Conservation (phyloP, 1,140 invertebrate genomes). For the Diachasmimorpha longicaudata region DNA sequence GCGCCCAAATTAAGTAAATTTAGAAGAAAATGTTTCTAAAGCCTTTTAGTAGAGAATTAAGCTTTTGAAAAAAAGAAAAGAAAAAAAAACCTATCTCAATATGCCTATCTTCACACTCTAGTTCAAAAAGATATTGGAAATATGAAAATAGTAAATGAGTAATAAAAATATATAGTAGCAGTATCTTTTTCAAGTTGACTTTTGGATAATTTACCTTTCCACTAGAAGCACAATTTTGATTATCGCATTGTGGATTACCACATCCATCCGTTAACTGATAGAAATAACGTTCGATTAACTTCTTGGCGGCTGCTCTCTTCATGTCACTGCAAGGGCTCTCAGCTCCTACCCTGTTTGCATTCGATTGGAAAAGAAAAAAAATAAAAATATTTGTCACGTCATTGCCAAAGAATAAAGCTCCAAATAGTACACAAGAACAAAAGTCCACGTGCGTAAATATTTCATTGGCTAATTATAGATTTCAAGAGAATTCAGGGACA, state of each 20-base stretch:
- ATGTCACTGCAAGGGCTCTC: slow-evolving; percentile 71
- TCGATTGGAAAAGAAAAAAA: background rate
- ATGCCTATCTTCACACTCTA: too few relatives aligned
- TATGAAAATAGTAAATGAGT: too few relatives aligned
- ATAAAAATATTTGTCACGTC: slow-evolving; percentile 5
- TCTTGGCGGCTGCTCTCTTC: slow-evolving; percentile 87
- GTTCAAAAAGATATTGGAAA: too few relatives aligned
- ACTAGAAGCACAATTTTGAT: slow-evolving; percentile 88
- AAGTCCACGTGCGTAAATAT: background rate
- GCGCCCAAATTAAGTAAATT: too few relatives aligned
- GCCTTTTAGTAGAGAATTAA: too few relatives aligned
- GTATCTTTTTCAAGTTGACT: background rate
- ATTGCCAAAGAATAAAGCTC: background rate
- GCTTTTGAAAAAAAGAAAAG: too few relatives aligned
- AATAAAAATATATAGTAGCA: background rate
- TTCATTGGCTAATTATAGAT: background rate
- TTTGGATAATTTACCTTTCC: slow-evolving; percentile 69
- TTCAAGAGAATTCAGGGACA: background rate
- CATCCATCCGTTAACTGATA: slow-evolving; percentile 91
- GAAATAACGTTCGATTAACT: slow-evolving; percentile 90
- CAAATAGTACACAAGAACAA: background rate
- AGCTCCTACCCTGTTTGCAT: slow-evolving; percentile 52
- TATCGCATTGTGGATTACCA: slow-evolving; percentile 83
- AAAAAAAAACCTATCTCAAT: too few relatives aligned
- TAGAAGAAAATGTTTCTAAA: too few relatives aligned